These are phyloP conservation scores for Drepanosiphum platanoidis DNA, from an alignment of 2,888 invertebrate species.

Conservation along the genomic window DNA sequence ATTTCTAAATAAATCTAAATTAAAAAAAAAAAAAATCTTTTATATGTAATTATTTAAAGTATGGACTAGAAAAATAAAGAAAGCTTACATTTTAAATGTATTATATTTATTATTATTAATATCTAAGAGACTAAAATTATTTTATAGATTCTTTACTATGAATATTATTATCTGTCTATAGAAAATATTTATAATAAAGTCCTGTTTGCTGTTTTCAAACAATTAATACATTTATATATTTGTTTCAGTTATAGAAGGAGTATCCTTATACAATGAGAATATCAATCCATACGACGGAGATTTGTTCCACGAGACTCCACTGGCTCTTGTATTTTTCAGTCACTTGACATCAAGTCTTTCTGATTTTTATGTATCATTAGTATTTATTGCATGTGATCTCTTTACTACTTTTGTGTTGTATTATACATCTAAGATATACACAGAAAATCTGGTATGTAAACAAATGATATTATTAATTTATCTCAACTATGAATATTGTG, in stretches of 20 bases:
- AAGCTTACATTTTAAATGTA: no score
- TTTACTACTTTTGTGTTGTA: constrained; percentile 79
- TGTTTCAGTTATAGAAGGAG: constrained; percentile 85
- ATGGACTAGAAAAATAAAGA: no score
- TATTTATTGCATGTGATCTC: constrained; percentile 82
- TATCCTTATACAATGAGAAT: constrained; percentile 78
- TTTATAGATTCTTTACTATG: no score
- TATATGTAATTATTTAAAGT: no score
- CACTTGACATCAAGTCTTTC: constrained; percentile 70
- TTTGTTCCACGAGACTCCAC: constrained; percentile 90
- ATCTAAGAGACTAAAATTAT: no score
- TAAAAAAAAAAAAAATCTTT: no score
- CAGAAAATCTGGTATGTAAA: constrained; percentile 71
- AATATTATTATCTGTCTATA: no score
- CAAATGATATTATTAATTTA: not conserved
- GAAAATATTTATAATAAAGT: constrained; percentile 1
- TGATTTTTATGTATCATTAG: constrained; percentile 70
- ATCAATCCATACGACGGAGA: constrained; percentile 91
- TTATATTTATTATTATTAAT: no score
- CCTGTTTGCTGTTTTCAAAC: no score
- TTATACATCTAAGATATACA: constrained; percentile 77
- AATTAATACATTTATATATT: no score
- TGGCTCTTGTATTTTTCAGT: constrained; percentile 76
- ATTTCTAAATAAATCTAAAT: no score
- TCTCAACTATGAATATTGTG: not conserved